Conservation (phyloP, 2,888 invertebrate genomes). For the Noctua janthina region DNA sequence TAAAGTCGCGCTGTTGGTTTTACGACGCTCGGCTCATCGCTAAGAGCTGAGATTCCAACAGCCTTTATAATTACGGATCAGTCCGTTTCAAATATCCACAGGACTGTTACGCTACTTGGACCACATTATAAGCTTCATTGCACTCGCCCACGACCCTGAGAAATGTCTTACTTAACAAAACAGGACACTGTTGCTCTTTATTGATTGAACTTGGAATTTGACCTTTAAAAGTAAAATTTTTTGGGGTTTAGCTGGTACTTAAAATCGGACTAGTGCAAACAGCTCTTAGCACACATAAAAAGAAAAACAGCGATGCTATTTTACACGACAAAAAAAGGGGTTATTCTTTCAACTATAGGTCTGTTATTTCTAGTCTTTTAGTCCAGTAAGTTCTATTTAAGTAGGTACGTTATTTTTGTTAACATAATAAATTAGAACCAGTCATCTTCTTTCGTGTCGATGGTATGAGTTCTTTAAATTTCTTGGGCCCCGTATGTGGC, state of each 20-base stretch:
- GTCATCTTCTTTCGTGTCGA: too few species aligned
- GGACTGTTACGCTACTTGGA: not conserved
- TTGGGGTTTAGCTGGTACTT: not conserved
- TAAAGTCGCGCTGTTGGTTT: not conserved
- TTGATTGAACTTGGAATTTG: constrained; percentile 58
- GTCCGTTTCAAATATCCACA: not conserved
- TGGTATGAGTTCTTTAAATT: too few species aligned
- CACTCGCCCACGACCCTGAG: constrained; percentile 74
- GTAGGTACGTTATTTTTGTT: too few species aligned
- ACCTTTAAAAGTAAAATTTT: not conserved
- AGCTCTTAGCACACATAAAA: not conserved
- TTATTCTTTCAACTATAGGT: too few species aligned
- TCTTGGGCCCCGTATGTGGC: too few species aligned
- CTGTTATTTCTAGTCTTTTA: too few species aligned
- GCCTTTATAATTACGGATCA: not conserved
- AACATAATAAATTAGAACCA: too few species aligned
- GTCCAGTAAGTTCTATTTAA: too few species aligned
- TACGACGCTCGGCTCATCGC: not conserved
- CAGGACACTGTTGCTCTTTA: constrained; percentile 76
- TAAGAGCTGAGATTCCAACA: not conserved
- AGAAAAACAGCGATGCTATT: not conserved
- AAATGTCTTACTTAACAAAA: constrained; percentile 68
- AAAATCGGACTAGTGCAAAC: too few species aligned
- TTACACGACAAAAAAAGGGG: too few species aligned
- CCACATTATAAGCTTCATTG: constrained; percentile 42